Base-by-base conservation (phyloP, 1,140 invertebrate species). In the Fopius arisanus region DNA sequence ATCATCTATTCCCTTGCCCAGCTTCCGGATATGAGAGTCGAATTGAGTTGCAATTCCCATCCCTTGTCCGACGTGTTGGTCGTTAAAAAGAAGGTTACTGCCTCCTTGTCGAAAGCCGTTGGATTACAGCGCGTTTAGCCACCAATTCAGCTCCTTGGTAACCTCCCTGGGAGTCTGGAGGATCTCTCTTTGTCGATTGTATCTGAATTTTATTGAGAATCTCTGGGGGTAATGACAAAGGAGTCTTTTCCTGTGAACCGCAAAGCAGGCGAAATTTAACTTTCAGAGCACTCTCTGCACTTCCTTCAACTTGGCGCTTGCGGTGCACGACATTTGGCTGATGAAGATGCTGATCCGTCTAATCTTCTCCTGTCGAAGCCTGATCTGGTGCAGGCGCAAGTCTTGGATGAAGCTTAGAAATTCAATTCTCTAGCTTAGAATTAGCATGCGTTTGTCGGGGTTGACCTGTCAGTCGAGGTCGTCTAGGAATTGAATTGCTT, bases 401-500 rank as follows among this genome's bases (percentile, higher is more conserved):
- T 76, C 70, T 74, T 74, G 77, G 2, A 21, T 19, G 4, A 78
- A 67, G n/a, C 79, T 74, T n/a, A 78, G 70, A 69, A 79, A 81
- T 43, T 75, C 67, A n/a, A 78, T 16, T 26, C 72, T 29, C 37
- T 77, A 74, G 16, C 41, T 40, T 19, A 75, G 77, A 5, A 23
- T 23, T 1, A 71, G 40, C 41, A 73, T 66, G 51, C 68, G 72
- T 33, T 81, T 81, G n/a, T 75, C 2, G 21, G 9, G 41, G 23
- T 81, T 77, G 23, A 79, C 51, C 23, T 69, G 10, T 75, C 78
- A 80, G 14, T 76, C 77, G n/a, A 80, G 66, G 12, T 0, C 59
- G 48, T 72, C 75, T 10, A 85, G 59, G 28, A 79, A 70, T 31
- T 81, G 43, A n/a, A 82, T 75, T 16, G 77, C 77, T 16, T 75